Evolutionary conservation across 2,888 invertebrate genomes (phyloP), one percentile per base, ranked within the genome.

Genomic region (Idaea dimidiata): DNA sequence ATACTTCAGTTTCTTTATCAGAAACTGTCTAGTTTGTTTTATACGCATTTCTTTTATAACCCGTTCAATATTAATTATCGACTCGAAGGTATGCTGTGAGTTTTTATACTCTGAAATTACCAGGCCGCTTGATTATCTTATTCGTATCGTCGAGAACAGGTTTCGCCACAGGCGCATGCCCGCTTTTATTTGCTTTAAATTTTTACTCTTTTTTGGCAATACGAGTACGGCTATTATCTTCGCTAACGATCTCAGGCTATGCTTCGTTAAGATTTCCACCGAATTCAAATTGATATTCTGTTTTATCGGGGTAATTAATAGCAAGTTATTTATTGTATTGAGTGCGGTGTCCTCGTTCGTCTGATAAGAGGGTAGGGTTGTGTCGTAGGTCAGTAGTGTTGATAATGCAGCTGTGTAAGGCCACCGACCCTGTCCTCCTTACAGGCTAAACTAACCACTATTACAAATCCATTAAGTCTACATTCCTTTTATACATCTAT

Each of bases 131-230:
- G 89, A 91, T 91, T 89, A 89, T 89, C 88, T 88, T 87, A 89
- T 89, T 88, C 85, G 85, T 79, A 82, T 84, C 85, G 84, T 78
- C 78, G 82, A 71, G 71, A 87, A 89, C 89, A 75, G 87, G 90
- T 90, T 88, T 79, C 78, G 67, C 75, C 77, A 72, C 79, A 74
- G 78, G 81, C 86, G 86, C 88, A 84, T 79, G 87, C 83, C 79
- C 82, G 83, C 79, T 86, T 91, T 90, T 91, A 89, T 92, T 92
- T 91, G 89, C 83, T 91, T 90, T 91, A 56, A 62, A 85, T 82
- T 88, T 89, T 91, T 92, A 87, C 85, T 90, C 84, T 73, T 81
- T 89, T 92, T 91, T 89, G 87, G 89, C 89, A 88, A 90, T 88
- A 86, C 83, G 78, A 72, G 66, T 62, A 54, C 66, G 79, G 78